Evolutionary conservation across 2,113 vertebrate genomes (phyloP).

Genomic region (Mirza zaza): DNA sequence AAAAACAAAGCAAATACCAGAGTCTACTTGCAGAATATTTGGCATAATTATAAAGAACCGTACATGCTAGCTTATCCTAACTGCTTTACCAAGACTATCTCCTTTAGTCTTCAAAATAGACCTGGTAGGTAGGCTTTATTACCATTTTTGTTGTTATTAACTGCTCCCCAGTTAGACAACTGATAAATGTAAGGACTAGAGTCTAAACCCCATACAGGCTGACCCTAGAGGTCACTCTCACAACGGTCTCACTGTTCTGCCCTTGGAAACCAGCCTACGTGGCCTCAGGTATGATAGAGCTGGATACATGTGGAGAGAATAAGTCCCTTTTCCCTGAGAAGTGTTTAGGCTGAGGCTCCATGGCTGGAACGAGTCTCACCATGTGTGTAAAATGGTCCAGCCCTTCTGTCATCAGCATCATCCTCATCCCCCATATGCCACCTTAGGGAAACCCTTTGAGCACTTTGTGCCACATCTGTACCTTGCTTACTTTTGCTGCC

Average conservation of each 20-base stretch:
- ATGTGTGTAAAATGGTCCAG: neutral
- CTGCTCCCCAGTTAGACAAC: neutral
- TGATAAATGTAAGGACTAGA: neutral
- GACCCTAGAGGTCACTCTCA: neutral
- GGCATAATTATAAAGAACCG: neutral
- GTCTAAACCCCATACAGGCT: neutral
- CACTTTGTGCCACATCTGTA: fast-evolving
- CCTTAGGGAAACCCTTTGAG: neutral
- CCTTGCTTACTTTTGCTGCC: neutral
- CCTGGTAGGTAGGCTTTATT: too few relatives aligned
- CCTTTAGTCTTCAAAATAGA: neutral
- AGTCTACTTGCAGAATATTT: neutral
- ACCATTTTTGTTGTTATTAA: neutral
- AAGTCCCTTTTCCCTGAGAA: neutral
- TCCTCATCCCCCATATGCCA: neutral
- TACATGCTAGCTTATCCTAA: neutral
- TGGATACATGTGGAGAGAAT: neutral
- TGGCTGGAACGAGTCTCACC: fast-evolving
- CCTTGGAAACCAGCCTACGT: fast-evolving
- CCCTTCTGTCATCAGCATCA: too few relatives aligned
- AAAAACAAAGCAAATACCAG: neutral
- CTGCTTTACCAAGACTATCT: neutral
- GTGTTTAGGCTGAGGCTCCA: neutral
- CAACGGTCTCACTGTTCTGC: fast-evolving
- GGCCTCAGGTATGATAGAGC: neutral